Evolutionary conservation across 92 coral and sea anemone species (phyloP).

Genomic region (Umimayanthus chanpuru): DNA sequence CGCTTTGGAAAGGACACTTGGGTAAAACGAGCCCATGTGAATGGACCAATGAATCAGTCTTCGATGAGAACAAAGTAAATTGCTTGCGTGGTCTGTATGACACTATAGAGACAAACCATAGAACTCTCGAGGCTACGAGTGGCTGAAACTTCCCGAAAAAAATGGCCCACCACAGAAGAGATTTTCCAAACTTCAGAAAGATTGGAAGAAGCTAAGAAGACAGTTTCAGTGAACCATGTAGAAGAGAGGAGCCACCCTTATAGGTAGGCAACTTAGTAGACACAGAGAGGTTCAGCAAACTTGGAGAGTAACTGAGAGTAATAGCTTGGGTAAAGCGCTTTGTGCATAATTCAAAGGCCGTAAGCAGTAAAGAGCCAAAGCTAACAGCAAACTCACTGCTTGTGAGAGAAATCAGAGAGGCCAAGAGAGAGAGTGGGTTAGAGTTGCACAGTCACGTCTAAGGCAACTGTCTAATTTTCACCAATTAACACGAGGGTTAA

Average conservation of each 20-base stretch:
- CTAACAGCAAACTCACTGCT: constrained; percentile 13
- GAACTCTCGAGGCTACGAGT: constrained; percentile 11
- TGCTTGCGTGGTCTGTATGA: constrained; percentile 22
- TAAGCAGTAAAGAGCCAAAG: constrained; percentile 6
- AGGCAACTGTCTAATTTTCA: constrained; percentile 24
- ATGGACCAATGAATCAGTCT: constrained; percentile 21
- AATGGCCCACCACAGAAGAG: no score
- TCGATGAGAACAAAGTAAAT: not conserved
- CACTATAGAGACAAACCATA: constrained; percentile 21
- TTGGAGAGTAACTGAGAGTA: no score
- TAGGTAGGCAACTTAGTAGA: constrained; percentile 5
- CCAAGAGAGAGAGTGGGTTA: constrained; percentile 51
- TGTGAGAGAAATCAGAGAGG: constrained; percentile 39
- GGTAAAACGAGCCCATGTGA: constrained; percentile 21
- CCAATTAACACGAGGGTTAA: constrained; percentile 31
- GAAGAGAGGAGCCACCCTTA: not conserved
- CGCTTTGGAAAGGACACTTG: constrained; percentile 7
- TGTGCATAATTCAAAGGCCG: constrained; percentile 16
- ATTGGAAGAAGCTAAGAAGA: no score
- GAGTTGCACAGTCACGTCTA: constrained; percentile 41
- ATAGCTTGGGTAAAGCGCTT: constrained; percentile 39
- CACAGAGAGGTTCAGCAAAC: constrained; percentile 14
- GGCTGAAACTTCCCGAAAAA: no score
- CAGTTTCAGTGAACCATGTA: not conserved
- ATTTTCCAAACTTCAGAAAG: no score